Evolutionary conservation across 2,113 vertebrate genomes (phyloP).

Genomic region (Anser cygnoides): DNA sequence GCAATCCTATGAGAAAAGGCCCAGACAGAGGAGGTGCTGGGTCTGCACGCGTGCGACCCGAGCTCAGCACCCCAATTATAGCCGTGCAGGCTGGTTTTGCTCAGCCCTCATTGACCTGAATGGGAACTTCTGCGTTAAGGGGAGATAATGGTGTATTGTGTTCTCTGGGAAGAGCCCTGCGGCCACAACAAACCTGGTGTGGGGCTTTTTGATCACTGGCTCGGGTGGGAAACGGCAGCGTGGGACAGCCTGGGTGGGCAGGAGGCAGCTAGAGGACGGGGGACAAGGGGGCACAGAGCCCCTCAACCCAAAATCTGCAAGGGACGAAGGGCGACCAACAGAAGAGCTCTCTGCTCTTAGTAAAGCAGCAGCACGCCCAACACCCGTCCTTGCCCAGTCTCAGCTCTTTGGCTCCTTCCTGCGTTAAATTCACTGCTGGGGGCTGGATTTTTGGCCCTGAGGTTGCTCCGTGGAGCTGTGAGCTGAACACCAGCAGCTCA

Average conservation of each 20-base stretch:
- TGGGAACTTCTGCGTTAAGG: neutral
- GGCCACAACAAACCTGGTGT: neutral
- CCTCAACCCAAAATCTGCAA: neutral
- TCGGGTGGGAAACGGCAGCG: neutral
- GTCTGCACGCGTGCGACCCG: neutral
- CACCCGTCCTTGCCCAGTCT: neutral
- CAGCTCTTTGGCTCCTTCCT: neutral
- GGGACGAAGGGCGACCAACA: neutral
- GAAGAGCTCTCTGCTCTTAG: neutral
- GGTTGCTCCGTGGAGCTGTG: neutral
- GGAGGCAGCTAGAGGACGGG: neutral
- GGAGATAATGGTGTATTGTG: too few relatives aligned
- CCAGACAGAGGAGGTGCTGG: neutral
- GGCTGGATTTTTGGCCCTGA: neutral
- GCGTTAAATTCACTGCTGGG: neutral
- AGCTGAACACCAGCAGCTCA: neutral
- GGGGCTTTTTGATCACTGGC: neutral
- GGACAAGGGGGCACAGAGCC: neutral
- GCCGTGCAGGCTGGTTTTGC: neutral
- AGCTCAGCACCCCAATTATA: neutral
- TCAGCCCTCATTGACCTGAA: accelerated
- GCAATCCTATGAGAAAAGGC: neutral
- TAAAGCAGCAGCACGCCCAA: neutral
- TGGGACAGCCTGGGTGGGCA: neutral
- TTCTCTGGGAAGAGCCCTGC: neutral